Evolutionary conservation across 1,140 invertebrate genomes (phyloP).

Genomic region (Cyclina sinensis): DNA sequence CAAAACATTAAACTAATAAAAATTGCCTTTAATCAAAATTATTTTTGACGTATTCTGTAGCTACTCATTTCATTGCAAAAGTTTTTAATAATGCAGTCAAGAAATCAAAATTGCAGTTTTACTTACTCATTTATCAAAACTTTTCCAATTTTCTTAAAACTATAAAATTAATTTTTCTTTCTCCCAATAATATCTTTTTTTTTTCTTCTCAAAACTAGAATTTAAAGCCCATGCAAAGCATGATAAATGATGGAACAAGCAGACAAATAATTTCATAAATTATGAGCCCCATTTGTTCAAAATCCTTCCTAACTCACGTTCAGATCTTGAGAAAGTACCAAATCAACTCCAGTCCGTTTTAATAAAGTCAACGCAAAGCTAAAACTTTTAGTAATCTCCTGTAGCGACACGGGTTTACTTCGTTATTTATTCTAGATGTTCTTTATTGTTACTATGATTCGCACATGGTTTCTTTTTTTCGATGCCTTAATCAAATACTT

Average conservation of each 20-base stretch:
- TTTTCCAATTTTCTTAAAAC: slow-evolving; percentile 54
- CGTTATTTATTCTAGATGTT: slow-evolving; percentile 51
- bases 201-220: slow-evolving; percentile 11
- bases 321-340: slow-evolving; percentile 41
- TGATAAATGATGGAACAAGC: slow-evolving; percentile 41
- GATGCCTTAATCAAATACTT: slow-evolving; percentile 64
- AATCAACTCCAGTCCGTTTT: slow-evolving; percentile 60
- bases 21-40: slow-evolving; percentile 4
- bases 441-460: slow-evolving; percentile 55
- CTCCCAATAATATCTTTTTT: slow-evolving; percentile 41
- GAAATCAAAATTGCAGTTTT: slow-evolving; percentile 52
- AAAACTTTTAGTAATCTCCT: slow-evolving; percentile 58
- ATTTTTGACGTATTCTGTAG: slow-evolving; percentile 1
- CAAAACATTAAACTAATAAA: not conserved
- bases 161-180: slow-evolving; percentile 65
- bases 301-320: slow-evolving; percentile 55
- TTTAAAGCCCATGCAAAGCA: slow-evolving; percentile 53
- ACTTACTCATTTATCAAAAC: slow-evolving; percentile 65
- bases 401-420: slow-evolving; percentile 37
- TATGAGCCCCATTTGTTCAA: slow-evolving; percentile 57
- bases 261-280: slow-evolving; percentile 58
- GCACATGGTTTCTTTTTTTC: slow-evolving; percentile 32
- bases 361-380: slow-evolving; percentile 68
- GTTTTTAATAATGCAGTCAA: slow-evolving; percentile 18
- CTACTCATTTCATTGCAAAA: slow-evolving; percentile 14